phyloP scores from a whole-genome alignment of 2,113 vertebrate species.

The Gasterosteus aculeatus region DNA sequence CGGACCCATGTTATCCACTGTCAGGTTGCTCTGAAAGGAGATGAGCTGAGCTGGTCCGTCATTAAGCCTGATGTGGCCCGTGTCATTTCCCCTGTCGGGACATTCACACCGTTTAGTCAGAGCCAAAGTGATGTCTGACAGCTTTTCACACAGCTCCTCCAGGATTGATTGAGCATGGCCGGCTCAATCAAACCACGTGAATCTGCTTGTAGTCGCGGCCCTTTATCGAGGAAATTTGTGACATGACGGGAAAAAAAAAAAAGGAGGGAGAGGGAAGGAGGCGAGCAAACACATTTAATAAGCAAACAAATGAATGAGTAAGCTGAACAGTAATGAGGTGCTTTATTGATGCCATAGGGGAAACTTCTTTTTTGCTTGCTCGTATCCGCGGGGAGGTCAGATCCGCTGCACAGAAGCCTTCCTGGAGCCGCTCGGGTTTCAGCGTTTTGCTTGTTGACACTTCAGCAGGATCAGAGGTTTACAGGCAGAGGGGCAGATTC shows the following conservation, averaged over 20 bases:
- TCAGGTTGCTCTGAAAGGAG: slow-evolving; percentile 66
- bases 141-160: slow-evolving; percentile 67
- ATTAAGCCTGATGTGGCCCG: slow-evolving; percentile 79
- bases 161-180: slow-evolving; percentile 74
- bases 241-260: slow-evolving; percentile 41
- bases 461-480: slow-evolving; percentile 71
- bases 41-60: slow-evolving; percentile 72
- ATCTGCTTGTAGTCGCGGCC: slow-evolving; percentile 56
- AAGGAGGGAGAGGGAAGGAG: slow-evolving; percentile 45
- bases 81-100: slow-evolving; percentile 80
- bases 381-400: slow-evolving; percentile 72
- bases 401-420: slow-evolving; percentile 70
- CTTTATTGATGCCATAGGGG: slow-evolving; percentile 75
- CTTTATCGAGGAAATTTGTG: slow-evolving; percentile 53
- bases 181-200: slow-evolving; percentile 64
- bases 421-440: slow-evolving; percentile 68
- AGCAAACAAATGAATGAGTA: slow-evolving; percentile 75
- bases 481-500: slow-evolving; percentile 64
- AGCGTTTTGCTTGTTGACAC: slow-evolving; percentile 68
- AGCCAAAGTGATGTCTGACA: slow-evolving; percentile 79
- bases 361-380: slow-evolving; percentile 75
- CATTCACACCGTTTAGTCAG: slow-evolving; percentile 80
- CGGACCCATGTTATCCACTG: slow-evolving; percentile 60
- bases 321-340: slow-evolving; percentile 77
- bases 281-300: slow-evolving; percentile 71